Evolutionary conservation across 2,888 invertebrate genomes (phyloP).

Genomic region (Acrocyrtus sp.): DNA sequence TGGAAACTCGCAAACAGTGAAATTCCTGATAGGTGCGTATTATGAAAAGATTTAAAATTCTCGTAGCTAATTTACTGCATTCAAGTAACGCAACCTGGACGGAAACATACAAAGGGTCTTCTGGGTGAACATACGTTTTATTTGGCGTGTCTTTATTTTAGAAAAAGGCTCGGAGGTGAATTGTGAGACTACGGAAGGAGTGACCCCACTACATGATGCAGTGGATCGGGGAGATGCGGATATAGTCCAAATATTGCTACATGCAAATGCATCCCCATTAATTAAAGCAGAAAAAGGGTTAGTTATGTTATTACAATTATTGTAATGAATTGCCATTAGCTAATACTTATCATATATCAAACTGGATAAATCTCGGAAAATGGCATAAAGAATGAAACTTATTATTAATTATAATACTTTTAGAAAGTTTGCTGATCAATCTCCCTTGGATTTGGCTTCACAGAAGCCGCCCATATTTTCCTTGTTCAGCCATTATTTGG

Average conservation of each 20-base stretch:
- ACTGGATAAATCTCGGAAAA: too few relatives aligned
- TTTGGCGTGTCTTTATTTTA: conserved; percentile 58
- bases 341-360: neutral
- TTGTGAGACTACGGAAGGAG: conserved; percentile 71
- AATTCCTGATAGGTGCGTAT: conserved; percentile 70
- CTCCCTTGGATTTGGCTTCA: conserved; percentile 66
- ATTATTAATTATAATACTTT: too few relatives aligned
- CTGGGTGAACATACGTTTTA: conserved; percentile 3
- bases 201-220: conserved; percentile 74
- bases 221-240: conserved; percentile 70
- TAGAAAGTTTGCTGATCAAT: conserved; percentile 67
- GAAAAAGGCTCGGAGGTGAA: conserved; percentile 73
- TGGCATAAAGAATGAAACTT: too few relatives aligned
- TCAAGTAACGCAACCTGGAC: conserved; percentile 3
- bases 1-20: conserved; percentile 71
- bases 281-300: conserved; percentile 70
- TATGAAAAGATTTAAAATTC: too few relatives aligned
- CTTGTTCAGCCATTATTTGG: conserved; percentile 62
- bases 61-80: too few relatives aligned
- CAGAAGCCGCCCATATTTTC: conserved; percentile 65
- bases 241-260: conserved; percentile 70
- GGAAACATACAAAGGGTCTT: conserved; percentile 7
- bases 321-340: too few relatives aligned
- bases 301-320: too few relatives aligned
- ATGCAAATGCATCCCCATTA: conserved; percentile 71